Conservation (phyloP, 2,113 vertebrate species). For the Ageneiosus marmoratus region DNA sequence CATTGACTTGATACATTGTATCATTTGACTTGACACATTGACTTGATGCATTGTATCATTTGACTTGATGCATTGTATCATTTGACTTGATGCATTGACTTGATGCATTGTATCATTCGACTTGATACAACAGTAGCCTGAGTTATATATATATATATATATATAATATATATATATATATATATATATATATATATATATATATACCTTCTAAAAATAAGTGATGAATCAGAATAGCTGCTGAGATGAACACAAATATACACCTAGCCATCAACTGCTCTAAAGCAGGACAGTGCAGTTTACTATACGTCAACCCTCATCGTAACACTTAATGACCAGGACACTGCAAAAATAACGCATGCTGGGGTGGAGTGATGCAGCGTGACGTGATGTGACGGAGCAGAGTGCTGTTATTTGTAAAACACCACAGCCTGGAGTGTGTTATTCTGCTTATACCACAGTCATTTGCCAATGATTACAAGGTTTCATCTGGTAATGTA, state of each 20-base stretch:
- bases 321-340: background rate
- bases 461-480: background rate
- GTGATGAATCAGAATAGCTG: background rate
- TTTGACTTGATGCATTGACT: too few relatives aligned
- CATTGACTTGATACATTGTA: too few relatives aligned
- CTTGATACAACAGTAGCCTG: too few relatives aligned
- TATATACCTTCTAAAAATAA: slow-evolving; percentile 2
- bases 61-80: too few relatives aligned
- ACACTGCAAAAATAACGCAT: background rate
- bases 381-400: background rate
- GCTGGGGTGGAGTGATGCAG: background rate
- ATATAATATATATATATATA: too few relatives aligned
- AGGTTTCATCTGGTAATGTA: background rate
- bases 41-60: too few relatives aligned
- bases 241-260: slow-evolving; percentile 4
- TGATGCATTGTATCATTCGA: too few relatives aligned
- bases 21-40: too few relatives aligned
- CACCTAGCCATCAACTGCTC: background rate
- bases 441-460: background rate
- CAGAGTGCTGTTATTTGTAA: too few relatives aligned
- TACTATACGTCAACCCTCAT: background rate
- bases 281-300: background rate
- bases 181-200: too few relatives aligned
- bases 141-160: too few relatives aligned
- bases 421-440: background rate